Evolutionary conservation across 2,113 vertebrate genomes (phyloP).

Genomic region (Proteles cristata): DNA sequence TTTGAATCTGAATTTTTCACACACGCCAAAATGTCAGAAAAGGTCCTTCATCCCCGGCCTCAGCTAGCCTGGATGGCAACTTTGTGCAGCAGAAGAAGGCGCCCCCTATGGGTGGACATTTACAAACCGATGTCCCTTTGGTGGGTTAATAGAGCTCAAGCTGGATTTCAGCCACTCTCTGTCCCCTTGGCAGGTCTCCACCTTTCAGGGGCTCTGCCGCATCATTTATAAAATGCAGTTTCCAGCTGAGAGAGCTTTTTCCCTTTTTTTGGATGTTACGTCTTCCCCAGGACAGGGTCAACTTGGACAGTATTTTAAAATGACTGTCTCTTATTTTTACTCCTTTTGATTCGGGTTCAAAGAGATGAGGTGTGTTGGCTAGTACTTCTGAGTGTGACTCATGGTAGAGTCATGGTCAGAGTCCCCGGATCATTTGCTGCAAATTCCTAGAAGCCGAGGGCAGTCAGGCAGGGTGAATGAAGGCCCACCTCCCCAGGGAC

Average conservation of each 20-base stretch:
- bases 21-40: not conserved
- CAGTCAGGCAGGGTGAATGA: not conserved
- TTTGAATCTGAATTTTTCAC: not conserved
- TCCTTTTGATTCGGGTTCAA: not conserved
- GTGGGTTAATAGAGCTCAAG: too few relatives aligned
- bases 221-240: not conserved
- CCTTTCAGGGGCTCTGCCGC: not conserved
- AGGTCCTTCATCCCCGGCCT: not conserved
- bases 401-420: not conserved
- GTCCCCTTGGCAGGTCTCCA: not conserved
- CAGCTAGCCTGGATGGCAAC: rapidly evolving
- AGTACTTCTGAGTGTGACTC: not conserved
- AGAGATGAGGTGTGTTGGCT: not conserved
- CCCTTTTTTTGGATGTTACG: not conserved
- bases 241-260: not conserved
- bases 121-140: not conserved
- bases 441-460: not conserved
- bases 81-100: not conserved
- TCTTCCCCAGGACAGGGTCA: not conserved
- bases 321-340: not conserved
- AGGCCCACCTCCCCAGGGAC: not conserved
- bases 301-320: not conserved
- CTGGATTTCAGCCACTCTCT: not conserved
- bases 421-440: not conserved
- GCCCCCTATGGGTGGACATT: not conserved